phyloP scores from a whole-genome alignment of 2,888 invertebrate genomes.

The Oeneis ivallda region DNA sequence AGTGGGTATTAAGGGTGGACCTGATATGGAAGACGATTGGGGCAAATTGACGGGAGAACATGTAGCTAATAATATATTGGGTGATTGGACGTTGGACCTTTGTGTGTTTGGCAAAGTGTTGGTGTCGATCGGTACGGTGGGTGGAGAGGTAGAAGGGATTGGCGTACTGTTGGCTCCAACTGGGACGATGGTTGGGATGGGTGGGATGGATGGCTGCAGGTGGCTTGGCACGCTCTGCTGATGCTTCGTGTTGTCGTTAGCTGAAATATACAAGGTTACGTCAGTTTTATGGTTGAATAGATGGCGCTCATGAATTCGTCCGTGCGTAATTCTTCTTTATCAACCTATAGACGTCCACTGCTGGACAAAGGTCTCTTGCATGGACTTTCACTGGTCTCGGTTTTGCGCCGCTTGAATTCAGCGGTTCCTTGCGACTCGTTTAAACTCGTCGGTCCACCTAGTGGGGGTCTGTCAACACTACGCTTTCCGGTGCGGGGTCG shows the following conservation, averaged over 20 bases:
- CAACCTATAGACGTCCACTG: too few relatives aligned
- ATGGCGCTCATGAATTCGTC: too few relatives aligned
- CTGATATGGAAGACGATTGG: constrained; percentile 50
- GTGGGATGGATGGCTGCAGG: constrained; percentile 57
- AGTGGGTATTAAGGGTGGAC: constrained; percentile 48
- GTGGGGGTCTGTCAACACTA: too few relatives aligned
- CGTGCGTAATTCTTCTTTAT: too few relatives aligned
- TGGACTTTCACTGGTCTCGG: too few relatives aligned
- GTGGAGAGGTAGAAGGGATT: constrained; percentile 44
- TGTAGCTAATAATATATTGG: constrained; percentile 43
- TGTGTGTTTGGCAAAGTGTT: constrained; percentile 36
- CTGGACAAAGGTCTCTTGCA: too few relatives aligned
- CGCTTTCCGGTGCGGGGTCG: too few relatives aligned
- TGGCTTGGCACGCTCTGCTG: constrained; percentile 51
- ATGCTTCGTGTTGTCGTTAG: constrained; percentile 58
- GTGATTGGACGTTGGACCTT: constrained; percentile 43
- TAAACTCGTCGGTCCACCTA: too few relatives aligned
- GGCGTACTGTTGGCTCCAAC: constrained; percentile 53
- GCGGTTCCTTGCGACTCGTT: too few relatives aligned
- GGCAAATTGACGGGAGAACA: constrained; percentile 53
- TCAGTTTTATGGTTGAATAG: not conserved
- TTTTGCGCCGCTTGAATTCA: too few relatives aligned
- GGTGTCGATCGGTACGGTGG: constrained; percentile 18
- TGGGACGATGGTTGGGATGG: constrained; percentile 62
- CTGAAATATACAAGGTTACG: constrained; percentile 48